Conservation (phyloP, 2,113 vertebrate genomes). For the Atherinomorus stipes region DNA sequence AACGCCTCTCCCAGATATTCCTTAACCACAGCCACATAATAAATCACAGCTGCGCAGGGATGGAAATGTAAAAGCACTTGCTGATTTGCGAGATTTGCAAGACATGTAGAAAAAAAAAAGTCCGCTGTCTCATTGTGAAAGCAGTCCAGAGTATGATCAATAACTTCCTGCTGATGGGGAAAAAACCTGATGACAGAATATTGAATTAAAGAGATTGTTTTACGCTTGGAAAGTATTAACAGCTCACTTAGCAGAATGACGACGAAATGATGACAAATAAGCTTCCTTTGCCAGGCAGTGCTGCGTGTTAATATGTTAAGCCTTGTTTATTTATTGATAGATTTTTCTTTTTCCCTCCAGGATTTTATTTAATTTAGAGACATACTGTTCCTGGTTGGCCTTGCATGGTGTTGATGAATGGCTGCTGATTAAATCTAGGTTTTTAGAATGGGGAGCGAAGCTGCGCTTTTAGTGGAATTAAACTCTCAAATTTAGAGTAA, state of each 20-base stretch:
- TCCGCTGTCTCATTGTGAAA: constrained; percentile 35
- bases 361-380: constrained; percentile 35
- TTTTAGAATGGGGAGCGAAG: constrained; percentile 20
- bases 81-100: constrained; percentile 44
- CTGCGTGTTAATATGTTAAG: constrained; percentile 53
- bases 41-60: not conserved
- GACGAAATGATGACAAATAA: constrained; percentile 66
- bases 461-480: constrained; percentile 61
- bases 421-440: constrained; percentile 42
- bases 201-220: constrained; percentile 76
- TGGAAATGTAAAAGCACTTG: constrained; percentile 14
- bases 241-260: constrained; percentile 66
- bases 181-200: constrained; percentile 68
- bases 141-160: constrained; percentile 49
- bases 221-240: constrained; percentile 57
- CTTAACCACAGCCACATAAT: constrained; percentile 6
- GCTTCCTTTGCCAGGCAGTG: constrained; percentile 51
- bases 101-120: not conserved
- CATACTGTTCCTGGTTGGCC: constrained; percentile 31
- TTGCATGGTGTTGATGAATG: constrained; percentile 45
- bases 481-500: constrained; percentile 52
- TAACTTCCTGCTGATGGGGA: constrained; percentile 71
- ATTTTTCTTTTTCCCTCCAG: not conserved
- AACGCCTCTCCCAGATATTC: not conserved
- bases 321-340: constrained; percentile 57